A percentile compares a stretch with the other conserved stretches of the same genome.
phyloP scores from a whole-genome alignment of 2,888 invertebrate genomes.

The Erpobdella octoculata region DNA sequence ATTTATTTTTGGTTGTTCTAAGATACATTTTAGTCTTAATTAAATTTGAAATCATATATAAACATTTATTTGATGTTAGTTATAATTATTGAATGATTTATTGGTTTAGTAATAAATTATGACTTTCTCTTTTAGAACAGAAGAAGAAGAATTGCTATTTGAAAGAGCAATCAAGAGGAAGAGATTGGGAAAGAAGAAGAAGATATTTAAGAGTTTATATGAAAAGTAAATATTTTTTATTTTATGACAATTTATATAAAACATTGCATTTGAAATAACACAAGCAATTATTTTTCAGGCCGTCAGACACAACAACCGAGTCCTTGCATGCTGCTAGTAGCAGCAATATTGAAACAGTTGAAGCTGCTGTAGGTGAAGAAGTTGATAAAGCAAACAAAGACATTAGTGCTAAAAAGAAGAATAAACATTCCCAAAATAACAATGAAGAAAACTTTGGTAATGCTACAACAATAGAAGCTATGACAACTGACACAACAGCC shows the following conservation, averaged over 20 bases:
- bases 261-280: not conserved
- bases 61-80: too few species aligned
- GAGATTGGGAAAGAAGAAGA: constrained; percentile 64
- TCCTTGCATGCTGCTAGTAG: too few species aligned
- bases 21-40: too few species aligned
- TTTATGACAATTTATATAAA: not conserved
- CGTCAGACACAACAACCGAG: not conserved
- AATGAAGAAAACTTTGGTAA: not conserved
- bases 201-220: constrained; percentile 56
- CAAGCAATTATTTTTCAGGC: not conserved
- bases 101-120: not conserved
- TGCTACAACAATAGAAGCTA: not conserved
- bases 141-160: constrained; percentile 72
- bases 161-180: constrained; percentile 66
- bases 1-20: not conserved
- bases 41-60: too few species aligned
- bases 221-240: constrained; percentile 10
- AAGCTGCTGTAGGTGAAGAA: too few species aligned
- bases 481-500: not conserved
- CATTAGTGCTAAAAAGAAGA: not conserved
- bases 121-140: constrained; percentile 53
- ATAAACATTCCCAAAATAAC: not conserved
- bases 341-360: too few species aligned
- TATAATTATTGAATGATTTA: too few species aligned
- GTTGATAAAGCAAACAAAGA: not conserved